Evolutionary conservation across 2,888 invertebrate genomes (phyloP).

Genomic region (Callosobruchus maculatus): DNA sequence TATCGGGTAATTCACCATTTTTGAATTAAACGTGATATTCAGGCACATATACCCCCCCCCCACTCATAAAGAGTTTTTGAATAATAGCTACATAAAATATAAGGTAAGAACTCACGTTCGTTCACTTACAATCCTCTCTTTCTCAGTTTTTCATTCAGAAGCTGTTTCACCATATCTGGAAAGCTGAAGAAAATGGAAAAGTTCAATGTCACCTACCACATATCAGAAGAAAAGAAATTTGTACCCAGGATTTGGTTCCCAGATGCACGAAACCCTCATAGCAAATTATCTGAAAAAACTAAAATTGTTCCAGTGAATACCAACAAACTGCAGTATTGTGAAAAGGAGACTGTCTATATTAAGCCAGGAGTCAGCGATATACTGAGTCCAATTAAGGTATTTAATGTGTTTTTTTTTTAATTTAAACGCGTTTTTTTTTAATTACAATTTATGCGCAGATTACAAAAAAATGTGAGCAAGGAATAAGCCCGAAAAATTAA

Average conservation of each 20-base stretch:
- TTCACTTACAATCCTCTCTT: slow-evolving; percentile 7
- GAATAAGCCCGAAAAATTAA: no score
- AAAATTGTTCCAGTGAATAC: slow-evolving; percentile 46
- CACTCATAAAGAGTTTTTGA: no score
- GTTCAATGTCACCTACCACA: slow-evolving; percentile 32
- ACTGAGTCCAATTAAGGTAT: slow-evolving; percentile 67
- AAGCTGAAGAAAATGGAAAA: slow-evolving; percentile 20
- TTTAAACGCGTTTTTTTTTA: slow-evolving; percentile 1
- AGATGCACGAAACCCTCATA: slow-evolving; percentile 51
- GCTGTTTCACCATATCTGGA: slow-evolving; percentile 69
- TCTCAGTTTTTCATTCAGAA: slow-evolving; percentile 71
- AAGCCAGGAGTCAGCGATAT: slow-evolving; percentile 86
- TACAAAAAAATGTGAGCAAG: no score
- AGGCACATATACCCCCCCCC: no score
- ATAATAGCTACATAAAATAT: no score
- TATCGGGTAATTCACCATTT: no score
- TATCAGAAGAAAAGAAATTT: slow-evolving; percentile 34
- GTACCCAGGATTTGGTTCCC: slow-evolving; percentile 77
- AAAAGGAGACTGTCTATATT: slow-evolving; percentile 76
- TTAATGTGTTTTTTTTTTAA: slow-evolving; percentile 5
- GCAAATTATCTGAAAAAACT: slow-evolving; percentile 38
- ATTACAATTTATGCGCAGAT: background rate
- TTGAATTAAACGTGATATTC: no score
- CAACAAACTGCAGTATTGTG: slow-evolving; percentile 51
- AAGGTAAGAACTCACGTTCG: background rate